Base-by-base conservation (phyloP, 1,140 invertebrate species). In the Hypothenemus hampei region DNA sequence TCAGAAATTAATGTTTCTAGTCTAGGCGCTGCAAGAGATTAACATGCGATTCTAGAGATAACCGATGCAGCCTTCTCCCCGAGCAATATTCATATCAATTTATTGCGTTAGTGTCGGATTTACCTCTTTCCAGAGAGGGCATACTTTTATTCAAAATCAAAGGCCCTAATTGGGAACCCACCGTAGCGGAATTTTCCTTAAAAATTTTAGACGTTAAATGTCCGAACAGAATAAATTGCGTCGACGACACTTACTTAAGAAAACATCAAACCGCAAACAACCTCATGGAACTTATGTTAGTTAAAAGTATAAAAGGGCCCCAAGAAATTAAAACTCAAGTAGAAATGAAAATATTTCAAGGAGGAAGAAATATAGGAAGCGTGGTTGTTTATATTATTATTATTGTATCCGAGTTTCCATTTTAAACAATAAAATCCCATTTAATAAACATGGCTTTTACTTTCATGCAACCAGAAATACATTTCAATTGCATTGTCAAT, bases 1-100 rank as follows among this genome's bases (percentile, higher is more conserved):
- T 37, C 20, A 19, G 13, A 31, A 44, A 41, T 21, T 21, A 41
- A 22, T n/a, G n/a, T n/a, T n/a, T n/a, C n/a, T n/a, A n/a, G n/a
- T n/a, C n/a, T 45, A 94, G 88, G 65, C 89, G 91, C 3, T 97
- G 93, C 68, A 83, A 87, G 39, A 78, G 86, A 48, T 75, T 78
- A 8, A 77, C 78, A 18, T 96, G 92, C 64, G 77, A 75, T 8
- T 69, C 80, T 1, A 76, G 79, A 18, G 88, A 93, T 60, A 67
- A 74, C 23, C 75, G 78, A 47, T 95, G 92, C 61, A 75, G 86
- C 7, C 81, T 80, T 5, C 80, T 82, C 62, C 91, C 93, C 0
- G 81, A 89, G 13, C 85, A 87, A 43, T 88, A 87, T 65, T 92
- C 90, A 4, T 93, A 85, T 75, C 94, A 94, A 73, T 97, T 89